Conservation (phyloP, 2,113 vertebrate species). For the Pongo pygmaeus region DNA sequence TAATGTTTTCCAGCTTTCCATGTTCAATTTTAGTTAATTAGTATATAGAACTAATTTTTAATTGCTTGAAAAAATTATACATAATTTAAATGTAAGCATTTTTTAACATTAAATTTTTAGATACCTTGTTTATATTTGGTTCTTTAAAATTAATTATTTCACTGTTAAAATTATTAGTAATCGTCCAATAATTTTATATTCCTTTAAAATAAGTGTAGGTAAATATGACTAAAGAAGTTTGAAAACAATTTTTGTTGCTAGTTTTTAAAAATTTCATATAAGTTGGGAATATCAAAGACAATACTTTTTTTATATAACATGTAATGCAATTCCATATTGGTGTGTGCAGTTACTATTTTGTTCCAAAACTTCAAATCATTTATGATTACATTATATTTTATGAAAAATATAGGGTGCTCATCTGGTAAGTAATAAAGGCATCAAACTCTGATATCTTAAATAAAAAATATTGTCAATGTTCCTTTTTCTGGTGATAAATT, state of each 20-base stretch:
- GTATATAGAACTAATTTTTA: background rate
- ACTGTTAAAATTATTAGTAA: background rate
- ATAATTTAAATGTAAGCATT: background rate
- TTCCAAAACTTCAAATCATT: slow-evolving; percentile 30
- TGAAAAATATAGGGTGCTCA: background rate
- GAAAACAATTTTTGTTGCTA: background rate
- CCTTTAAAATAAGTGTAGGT: background rate
- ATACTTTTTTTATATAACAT: background rate
- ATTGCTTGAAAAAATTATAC: background rate
- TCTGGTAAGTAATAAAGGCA: background rate
- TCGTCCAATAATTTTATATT: background rate
- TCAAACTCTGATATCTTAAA: background rate
- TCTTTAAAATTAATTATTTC: background rate
- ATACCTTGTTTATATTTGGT: background rate
- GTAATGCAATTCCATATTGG: background rate
- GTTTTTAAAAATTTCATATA: background rate
- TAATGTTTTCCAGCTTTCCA: background rate
- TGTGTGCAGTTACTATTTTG: background rate
- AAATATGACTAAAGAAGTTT: background rate
- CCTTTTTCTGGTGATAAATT: background rate
- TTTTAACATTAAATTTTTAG: background rate
- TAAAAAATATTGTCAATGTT: background rate
- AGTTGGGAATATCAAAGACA: background rate
- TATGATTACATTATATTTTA: slow-evolving; percentile 39
- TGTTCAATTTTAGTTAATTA: background rate